Conservation (phyloP, 2,797 vertebrate genomes). For the Acanthiza pusilla region DNA sequence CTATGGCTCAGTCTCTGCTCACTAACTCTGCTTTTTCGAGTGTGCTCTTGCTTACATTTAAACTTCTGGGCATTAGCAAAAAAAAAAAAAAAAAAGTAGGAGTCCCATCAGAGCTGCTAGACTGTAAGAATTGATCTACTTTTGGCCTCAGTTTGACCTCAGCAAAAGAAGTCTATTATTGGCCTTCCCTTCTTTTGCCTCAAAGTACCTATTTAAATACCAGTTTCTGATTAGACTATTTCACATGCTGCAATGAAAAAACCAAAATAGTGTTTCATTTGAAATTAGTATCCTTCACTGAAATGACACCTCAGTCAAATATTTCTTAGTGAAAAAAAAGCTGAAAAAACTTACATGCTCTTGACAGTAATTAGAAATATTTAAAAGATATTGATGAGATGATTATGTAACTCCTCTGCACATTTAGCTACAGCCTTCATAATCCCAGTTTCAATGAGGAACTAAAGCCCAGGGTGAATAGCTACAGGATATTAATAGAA, state of each 20-base stretch:
- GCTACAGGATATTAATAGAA: slow-evolving; percentile 24
- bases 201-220: not conserved
- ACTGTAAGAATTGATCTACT: slow-evolving; percentile 16
- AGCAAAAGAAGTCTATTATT: not conserved
- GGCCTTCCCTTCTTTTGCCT: not conserved
- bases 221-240: slow-evolving; percentile 4
- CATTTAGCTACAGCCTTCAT: not conserved
- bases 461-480: not conserved
- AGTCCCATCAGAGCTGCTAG: not conserved
- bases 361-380: not conserved
- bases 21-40: not conserved
- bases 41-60: not conserved
- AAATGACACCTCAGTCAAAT: not conserved
- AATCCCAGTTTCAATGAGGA: not conserved
- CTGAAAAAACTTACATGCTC: not conserved
- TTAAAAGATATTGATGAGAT: not conserved
- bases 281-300: not conserved
- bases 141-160: slow-evolving; percentile 32
- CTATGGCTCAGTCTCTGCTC: not conserved
- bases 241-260: not conserved
- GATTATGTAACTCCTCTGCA: not conserved
- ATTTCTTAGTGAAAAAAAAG: not conserved
- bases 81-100: not conserved
- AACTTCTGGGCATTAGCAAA: not conserved
- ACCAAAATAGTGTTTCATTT: not conserved